Evolutionary conservation across 1,140 invertebrate species (phyloP).

Genomic region (Macrosteles quadrilineatus): DNA sequence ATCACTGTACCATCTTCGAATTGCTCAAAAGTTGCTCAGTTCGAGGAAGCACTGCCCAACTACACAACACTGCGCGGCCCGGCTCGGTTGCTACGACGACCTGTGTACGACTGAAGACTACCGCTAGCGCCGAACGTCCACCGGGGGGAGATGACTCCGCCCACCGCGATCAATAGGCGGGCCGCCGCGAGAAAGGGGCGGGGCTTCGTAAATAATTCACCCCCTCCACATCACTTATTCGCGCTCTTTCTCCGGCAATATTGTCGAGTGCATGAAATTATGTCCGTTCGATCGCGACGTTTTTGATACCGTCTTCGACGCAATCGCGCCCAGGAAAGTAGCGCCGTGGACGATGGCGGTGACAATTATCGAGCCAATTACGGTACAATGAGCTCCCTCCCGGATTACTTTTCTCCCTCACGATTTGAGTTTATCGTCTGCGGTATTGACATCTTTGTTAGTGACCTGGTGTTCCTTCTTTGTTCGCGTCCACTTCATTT

Average conservation of each 20-base stretch:
- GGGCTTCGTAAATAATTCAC: conserved; percentile 22
- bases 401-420: conserved; percentile 26
- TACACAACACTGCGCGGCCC: conserved; percentile 5
- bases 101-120: background rate
- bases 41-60: background rate
- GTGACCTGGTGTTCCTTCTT: background rate
- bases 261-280: conserved; percentile 29
- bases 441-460: conserved; percentile 34
- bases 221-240: conserved; percentile 23
- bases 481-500: conserved; percentile 1
- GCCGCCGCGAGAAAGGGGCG: conserved; percentile 7
- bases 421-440: conserved; percentile 14
- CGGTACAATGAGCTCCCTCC: conserved; percentile 18
- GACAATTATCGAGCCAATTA: conserved; percentile 31
- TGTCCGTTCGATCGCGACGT: conserved; percentile 9
- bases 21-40: no score
- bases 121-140: background rate
- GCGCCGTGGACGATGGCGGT: conserved; percentile 27
- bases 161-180: background rate
- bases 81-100: background rate
- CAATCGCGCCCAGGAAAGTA: conserved; percentile 28
- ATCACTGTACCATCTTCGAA: no score
- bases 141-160: background rate
- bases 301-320: conserved; percentile 26
- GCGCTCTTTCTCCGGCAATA: conserved; percentile 28